Evolutionary conservation across 2,113 vertebrate species (phyloP), one percentile per base, ranked within the genome.

Genomic region (Microcebus murinus): DNA sequence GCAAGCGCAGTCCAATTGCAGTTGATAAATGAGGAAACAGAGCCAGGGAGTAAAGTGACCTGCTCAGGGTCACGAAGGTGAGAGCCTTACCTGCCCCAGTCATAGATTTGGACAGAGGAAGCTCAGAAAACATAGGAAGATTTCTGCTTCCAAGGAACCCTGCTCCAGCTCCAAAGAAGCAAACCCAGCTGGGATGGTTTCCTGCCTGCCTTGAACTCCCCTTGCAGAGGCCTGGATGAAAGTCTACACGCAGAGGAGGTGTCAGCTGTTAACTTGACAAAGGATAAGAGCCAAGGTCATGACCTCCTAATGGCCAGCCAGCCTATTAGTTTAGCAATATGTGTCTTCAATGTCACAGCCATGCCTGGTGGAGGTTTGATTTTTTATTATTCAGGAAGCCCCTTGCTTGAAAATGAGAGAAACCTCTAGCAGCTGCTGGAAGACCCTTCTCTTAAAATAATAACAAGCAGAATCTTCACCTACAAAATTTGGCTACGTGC

Each of bases 301-400:
- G 98, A 97, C 98, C 98, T 63, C 80, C 98, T 98, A 98, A 98
- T 97, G 97, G 97, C 76, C 95, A 97, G 94, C 97, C 98, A 98
- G 97, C 98, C 98, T 98, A 97, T 97, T 98, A 98, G 98, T 98
- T 99, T 98, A 98, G 98, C 97, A 86, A 77, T 73, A 82, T 13
- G 2, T 61, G 77, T 91, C 96, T 98, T 95, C 87, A 97, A 93
- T 90, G 92, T 91, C 94, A 94, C 96, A 71, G 82, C 92, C 83
- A 71, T 93, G 94, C 88, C 8, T 17, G 21, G 74, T 0, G 68
- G 93, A 98, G 97, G 95, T 96, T 97, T 96, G 97, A 97, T 97
- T 90, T 80, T 96, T 98, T 98, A 97, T 98, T 97, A 98, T 95
- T 88, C 97, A 85, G 98, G 95, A 98, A 98, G 95, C 96, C 95